Conservation (phyloP, 2,113 vertebrate species). For the Peromyscus maniculatus region DNA sequence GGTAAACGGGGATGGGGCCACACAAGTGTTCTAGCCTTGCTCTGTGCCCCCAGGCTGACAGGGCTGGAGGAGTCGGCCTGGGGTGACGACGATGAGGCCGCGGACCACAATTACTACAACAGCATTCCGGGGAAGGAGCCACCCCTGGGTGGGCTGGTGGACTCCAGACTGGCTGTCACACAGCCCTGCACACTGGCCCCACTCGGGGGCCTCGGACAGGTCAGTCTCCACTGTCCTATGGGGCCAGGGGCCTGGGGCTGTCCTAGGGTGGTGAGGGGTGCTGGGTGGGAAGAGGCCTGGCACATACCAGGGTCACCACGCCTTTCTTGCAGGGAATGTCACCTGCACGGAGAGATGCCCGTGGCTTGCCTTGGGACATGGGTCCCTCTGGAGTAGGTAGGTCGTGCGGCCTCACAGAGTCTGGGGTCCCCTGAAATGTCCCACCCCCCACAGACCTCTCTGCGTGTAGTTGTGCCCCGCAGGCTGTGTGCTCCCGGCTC, state of each 20-base stretch:
- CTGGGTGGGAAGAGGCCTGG: background rate
- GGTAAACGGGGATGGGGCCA: too few species aligned
- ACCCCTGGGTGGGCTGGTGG: conserved; percentile 93
- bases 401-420: background rate
- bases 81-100: conserved; percentile 91
- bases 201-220: conserved; percentile 85
- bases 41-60: conserved; percentile 84
- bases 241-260: background rate
- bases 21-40: background rate
- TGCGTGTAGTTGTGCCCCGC: rapidly evolving
- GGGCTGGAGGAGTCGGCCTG: conserved; percentile 91
- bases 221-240: conserved; percentile 60
- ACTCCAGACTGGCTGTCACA: conserved; percentile 91
- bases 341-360: conserved; percentile 87
- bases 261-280: background rate
- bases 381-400: conserved; percentile 76
- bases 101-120: conserved; percentile 96
- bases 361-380: conserved; percentile 90
- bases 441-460: background rate
- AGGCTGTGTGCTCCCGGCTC: background rate
- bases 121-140: conserved; percentile 98
- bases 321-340: conserved; percentile 72
- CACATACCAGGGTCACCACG: rapidly evolving
- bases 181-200: conserved; percentile 85
- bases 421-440: background rate